phyloP scores from a whole-genome alignment of 2,113 vertebrate genomes.

The Chloropsis hardwickii region DNA sequence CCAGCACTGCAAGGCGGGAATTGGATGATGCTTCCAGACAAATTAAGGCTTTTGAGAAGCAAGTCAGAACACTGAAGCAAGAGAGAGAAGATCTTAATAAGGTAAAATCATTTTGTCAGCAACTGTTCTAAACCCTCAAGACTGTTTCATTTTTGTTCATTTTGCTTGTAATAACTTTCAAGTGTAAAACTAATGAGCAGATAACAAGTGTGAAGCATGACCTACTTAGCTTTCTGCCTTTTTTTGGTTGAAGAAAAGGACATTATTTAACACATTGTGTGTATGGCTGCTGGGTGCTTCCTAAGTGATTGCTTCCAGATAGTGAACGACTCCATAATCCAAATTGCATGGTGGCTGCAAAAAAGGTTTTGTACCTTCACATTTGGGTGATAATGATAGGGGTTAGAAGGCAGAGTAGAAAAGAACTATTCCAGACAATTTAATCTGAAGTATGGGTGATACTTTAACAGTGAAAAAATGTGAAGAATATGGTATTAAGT shows the following conservation, averaged over 20 bases:
- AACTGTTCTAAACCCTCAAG: neutral
- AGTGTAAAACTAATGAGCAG: constrained; percentile 2
- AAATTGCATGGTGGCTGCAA: neutral
- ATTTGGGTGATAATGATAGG: neutral
- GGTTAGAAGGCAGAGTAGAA: neutral
- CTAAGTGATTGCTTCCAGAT: neutral
- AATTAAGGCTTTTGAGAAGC: constrained; percentile 89
- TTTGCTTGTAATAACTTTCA: neutral
- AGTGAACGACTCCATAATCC: neutral
- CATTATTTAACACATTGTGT: neutral
- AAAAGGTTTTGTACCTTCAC: neutral
- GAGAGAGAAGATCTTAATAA: constrained; percentile 92
- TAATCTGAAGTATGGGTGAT: neutral
- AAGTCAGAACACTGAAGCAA: constrained; percentile 84
- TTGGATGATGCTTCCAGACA: constrained; percentile 90
- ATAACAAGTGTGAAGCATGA: neutral
- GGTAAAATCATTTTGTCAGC: constrained; percentile 73
- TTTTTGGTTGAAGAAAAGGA: neutral
- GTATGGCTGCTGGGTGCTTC: neutral
- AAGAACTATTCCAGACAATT: neutral
- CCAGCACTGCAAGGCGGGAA: constrained; percentile 79
- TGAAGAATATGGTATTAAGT: neutral
- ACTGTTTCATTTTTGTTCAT: neutral
- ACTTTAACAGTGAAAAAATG: neutral
- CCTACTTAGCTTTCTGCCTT: neutral